Percentiles rank a stretch among this genome's conserved stretches.
Evolutionary conservation across 2,113 vertebrate genomes (phyloP).

Genomic region (Catharus minimus): DNA sequence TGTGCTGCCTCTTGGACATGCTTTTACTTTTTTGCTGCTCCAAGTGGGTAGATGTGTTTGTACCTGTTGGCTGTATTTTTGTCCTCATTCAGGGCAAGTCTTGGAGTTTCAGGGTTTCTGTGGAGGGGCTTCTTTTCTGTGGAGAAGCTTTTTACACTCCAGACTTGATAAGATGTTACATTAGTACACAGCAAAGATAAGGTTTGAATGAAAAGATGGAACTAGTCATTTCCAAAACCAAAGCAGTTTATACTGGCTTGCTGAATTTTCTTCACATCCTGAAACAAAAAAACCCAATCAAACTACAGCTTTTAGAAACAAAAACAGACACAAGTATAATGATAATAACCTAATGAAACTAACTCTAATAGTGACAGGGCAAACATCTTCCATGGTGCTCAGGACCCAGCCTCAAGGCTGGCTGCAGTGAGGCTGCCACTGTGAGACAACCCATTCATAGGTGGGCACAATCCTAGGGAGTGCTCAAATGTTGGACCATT

Average conservation of each 20-base stretch:
- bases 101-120: not conserved
- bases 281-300: not conserved
- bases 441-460: not conserved
- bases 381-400: not conserved
- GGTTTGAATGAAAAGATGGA: not conserved
- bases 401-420: not conserved
- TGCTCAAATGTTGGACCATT: not conserved
- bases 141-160: not conserved
- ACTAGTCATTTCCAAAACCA: not conserved
- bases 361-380: not conserved
- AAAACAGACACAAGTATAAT: not conserved
- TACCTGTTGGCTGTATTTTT: not conserved
- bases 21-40: not conserved
- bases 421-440: not conserved
- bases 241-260: not conserved
- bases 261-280: not conserved
- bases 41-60: not conserved
- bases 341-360: not conserved
- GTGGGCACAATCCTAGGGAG: fast-evolving
- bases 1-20: not conserved
- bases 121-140: not conserved
- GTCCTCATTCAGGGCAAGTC: not conserved
- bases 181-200: not conserved
- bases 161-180: not conserved
- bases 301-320: not conserved